Conservation (phyloP, 2,113 vertebrate species). For the Malurus melanocephalus region DNA sequence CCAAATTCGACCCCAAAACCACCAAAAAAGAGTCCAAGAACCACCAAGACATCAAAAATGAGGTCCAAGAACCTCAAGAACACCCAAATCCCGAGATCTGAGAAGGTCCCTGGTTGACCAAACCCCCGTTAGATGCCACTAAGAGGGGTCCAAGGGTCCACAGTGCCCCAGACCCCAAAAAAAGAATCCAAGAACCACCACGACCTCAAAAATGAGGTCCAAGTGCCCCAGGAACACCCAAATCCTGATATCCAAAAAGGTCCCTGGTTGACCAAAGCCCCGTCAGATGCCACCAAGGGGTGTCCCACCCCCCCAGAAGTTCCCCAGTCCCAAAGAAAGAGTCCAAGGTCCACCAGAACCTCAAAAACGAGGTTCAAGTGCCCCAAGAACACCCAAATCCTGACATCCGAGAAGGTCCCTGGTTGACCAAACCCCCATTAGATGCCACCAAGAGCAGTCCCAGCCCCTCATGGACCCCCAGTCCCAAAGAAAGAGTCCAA, state of each 20-base stretch:
- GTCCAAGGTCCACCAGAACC: neutral
- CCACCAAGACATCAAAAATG: neutral
- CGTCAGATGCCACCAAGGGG: too few species aligned
- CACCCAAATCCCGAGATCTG: neutral
- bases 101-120: neutral
- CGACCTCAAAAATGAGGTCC: too few species aligned
- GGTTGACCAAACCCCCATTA: accelerated
- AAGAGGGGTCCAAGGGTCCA: too few species aligned
- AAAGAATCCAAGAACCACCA: neutral
- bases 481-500: neutral
- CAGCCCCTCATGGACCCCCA: too few species aligned
- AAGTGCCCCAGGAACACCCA: neutral
- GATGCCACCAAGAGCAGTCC: neutral
- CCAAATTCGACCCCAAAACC: too few species aligned
- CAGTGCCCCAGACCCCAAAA: neutral
- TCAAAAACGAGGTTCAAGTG: neutral
- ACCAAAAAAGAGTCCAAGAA: too few species aligned
- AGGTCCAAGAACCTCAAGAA: neutral
- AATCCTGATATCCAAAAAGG: too few species aligned
- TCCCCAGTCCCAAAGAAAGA: too few species aligned
- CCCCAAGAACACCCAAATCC: neutral
- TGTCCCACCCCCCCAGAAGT: too few species aligned
- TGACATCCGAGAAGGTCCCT: neutral
- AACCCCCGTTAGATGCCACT: neutral
- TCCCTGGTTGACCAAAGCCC: too few species aligned